A percentile compares a stretch with the other conserved stretches of the same genome.
phyloP scores from a whole-genome alignment of 2,888 invertebrate genomes.

The Eupithecia insigniata region DNA sequence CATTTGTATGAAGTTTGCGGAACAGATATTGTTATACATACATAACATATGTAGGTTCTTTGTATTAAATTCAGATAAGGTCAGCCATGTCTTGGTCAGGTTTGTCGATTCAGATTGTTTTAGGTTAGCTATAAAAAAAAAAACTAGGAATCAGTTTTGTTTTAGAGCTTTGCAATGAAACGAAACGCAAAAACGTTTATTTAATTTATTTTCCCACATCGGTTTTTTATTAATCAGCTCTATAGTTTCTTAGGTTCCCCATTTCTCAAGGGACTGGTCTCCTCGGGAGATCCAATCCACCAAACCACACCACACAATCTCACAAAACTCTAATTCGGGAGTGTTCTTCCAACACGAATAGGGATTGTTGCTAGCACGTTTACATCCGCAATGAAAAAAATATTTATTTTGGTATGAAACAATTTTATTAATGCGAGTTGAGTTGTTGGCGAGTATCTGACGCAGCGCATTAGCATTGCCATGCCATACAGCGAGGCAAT shows the following conservation, averaged over 20 bases:
- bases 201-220: too few relatives aligned
- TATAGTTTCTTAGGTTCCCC: background rate
- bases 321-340: background rate
- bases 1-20: constrained; percentile 48
- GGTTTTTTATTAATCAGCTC: background rate
- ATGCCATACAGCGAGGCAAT: too few relatives aligned
- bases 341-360: too few relatives aligned
- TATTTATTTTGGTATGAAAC: background rate
- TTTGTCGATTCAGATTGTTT: background rate
- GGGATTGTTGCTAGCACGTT: too few relatives aligned
- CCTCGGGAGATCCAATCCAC: background rate
- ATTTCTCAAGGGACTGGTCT: background rate
- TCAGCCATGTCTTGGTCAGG: background rate
- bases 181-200: background rate
- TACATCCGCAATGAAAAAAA: too few relatives aligned
- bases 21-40: constrained; percentile 18
- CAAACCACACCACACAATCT: background rate
- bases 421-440: background rate
- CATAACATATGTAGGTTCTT: background rate
- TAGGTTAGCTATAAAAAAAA: background rate
- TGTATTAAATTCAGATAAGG: background rate
- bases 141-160: too few relatives aligned
- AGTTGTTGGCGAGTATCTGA: too few relatives aligned
- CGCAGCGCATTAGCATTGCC: too few relatives aligned
- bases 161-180: background rate